Conservation (phyloP, 2,888 invertebrate species). For the Leuctra nigra region DNA sequence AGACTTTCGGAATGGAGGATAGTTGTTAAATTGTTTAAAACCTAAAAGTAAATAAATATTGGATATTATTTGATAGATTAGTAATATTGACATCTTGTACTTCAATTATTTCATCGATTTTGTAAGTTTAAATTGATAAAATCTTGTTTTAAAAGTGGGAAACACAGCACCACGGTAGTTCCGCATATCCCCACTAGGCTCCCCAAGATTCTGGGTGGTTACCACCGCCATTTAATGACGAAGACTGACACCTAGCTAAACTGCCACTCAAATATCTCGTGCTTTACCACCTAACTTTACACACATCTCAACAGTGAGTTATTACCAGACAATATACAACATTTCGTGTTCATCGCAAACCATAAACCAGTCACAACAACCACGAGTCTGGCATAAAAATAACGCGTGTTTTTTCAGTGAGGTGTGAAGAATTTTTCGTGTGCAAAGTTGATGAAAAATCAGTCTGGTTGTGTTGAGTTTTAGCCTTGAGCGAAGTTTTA, state of each 20-base stretch:
- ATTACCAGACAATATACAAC: not conserved
- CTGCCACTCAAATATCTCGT: slow-evolving; percentile 30
- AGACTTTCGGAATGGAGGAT: slow-evolving; percentile 14
- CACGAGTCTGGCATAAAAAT: too few species aligned
- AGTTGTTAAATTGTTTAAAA: not conserved
- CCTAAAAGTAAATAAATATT: not conserved
- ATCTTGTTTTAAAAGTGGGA: not conserved
- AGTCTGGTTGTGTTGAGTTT: not conserved
- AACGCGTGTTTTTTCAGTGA: not conserved
- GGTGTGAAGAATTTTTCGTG: not conserved
- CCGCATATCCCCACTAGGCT: not conserved
- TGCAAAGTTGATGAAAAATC: not conserved
- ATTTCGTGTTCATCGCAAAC: not conserved
- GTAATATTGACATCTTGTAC: not conserved
- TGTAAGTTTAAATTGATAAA: not conserved
- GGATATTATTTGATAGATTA: not conserved
- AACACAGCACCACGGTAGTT: not conserved
- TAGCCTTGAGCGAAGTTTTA: not conserved
- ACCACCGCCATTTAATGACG: slow-evolving; percentile 20
- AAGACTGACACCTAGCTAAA: slow-evolving; percentile 31
- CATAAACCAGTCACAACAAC: too few species aligned
- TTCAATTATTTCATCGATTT: not conserved
- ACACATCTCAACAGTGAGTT: not conserved
- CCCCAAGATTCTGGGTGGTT: slow-evolving; percentile 5
- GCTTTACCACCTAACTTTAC: slow-evolving; percentile 19